Evolutionary conservation across 64 coral and sea anemone genomes (phyloP), one percentile per base, ranked within the genome.

Genomic region (Montipora capricornis): DNA sequence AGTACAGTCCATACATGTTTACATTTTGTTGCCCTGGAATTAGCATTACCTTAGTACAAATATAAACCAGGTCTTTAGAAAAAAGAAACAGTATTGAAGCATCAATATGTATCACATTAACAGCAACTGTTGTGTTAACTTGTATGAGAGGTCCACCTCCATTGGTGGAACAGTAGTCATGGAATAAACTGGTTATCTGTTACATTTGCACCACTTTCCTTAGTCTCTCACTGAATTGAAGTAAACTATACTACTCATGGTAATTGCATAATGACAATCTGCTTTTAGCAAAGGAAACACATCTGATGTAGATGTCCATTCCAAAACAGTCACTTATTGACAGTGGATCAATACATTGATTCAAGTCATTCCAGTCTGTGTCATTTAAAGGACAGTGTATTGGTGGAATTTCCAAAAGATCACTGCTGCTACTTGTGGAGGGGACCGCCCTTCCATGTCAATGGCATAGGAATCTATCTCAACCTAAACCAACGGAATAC

Each of bases 381-480:
- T 51, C 76, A 78, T 47, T 46, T 49, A 78, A 78, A 19, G 44
- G 76, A 78, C 76, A 78, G 37, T 47, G 46, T 78, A 78, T 76
- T 49, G 37, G 76, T 17, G 44, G 76, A 78, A 78, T 78, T 49
- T 78, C 75, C 46, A 78, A 78, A 76, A 78, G 76, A 49, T 78
- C 76, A 16, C 46, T 78, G 46, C 44, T 48, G 22, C 22, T 22
- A 78, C 44, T 78, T 78, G 47, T 78, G 45, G 49, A 78, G 46
- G 44, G 76, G 46, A 78, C 76, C 9, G 44, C 16, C 76, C 47
- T 52, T 49, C 44, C 37, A 78, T 19, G 16, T 78, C 76, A 78
- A 78, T 78, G 44, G 47, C 76, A 78, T 49, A 78, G 37, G 76
- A 49, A 49, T 78, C 76, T 78, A 78, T 78, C 76, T 49, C 76